Conservation (phyloP, 2,888 invertebrate species). For the Spodoptera exigua region DNA sequence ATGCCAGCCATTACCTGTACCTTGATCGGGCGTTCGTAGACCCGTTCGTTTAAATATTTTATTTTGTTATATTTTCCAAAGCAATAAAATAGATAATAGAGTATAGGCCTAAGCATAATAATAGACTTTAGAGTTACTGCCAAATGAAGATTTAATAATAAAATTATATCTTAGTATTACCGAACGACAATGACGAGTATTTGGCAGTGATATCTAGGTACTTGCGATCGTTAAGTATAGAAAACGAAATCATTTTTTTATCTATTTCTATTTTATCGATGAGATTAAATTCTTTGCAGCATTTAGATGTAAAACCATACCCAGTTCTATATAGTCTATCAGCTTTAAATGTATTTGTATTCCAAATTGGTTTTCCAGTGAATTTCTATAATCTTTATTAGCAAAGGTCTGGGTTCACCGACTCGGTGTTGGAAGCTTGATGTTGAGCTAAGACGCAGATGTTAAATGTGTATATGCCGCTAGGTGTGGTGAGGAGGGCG, state of each 20-base stretch:
- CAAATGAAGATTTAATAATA: slow-evolving; percentile 71
- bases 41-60: slow-evolving; percentile 74
- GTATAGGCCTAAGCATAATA: slow-evolving; percentile 82
- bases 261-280: slow-evolving; percentile 67
- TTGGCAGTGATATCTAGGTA: slow-evolving; percentile 79
- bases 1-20: slow-evolving; percentile 84
- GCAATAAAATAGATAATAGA: slow-evolving; percentile 80
- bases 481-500: slow-evolving; percentile 96
- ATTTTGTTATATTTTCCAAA: slow-evolving; percentile 86
- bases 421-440: slow-evolving; percentile 66
- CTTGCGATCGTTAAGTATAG: slow-evolving; percentile 66
- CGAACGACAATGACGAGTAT: slow-evolving; percentile 67
- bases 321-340: slow-evolving; percentile 50
- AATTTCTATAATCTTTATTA: slow-evolving; percentile 48
- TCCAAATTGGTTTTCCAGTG: slow-evolving; percentile 57
- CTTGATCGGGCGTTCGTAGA: slow-evolving; percentile 67
- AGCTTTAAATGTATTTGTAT: slow-evolving; percentile 61
- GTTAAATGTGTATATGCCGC: slow-evolving; percentile 87
- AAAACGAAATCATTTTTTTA: slow-evolving; percentile 55
- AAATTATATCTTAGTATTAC: slow-evolving; percentile 71
- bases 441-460: slow-evolving; percentile 76
- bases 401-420: slow-evolving; percentile 61
- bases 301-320: slow-evolving; percentile 72
- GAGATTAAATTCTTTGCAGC: slow-evolving; percentile 82
- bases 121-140: slow-evolving; percentile 81